These are phyloP conservation scores for Austrofundulus limnaeus DNA, from an alignment of 2,113 vertebrate genomes.

Conservation along the genomic window DNA sequence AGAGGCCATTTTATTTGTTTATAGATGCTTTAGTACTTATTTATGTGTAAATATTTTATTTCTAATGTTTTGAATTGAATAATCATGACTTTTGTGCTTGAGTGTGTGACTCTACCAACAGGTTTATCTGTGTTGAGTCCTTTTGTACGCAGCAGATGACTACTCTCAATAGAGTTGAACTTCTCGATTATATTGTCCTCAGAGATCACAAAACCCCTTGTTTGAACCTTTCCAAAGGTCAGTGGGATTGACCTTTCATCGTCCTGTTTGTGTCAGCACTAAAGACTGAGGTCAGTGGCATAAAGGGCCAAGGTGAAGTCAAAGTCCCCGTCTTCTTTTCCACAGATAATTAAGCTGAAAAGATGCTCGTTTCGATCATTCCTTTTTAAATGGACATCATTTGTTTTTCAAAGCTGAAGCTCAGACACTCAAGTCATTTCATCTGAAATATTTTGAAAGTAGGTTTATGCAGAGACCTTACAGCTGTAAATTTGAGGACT, in stretches of 20 bases:
- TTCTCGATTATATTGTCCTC: conserved; percentile 28
- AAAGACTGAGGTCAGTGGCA: conserved; percentile 53
- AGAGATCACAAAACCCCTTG: conserved; percentile 50
- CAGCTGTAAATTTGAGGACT: too few species aligned
- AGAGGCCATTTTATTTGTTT: too few species aligned
- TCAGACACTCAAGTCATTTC: conserved; percentile 6
- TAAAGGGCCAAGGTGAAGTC: conserved; percentile 44
- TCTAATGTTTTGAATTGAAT: too few species aligned
- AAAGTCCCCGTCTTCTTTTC: conserved; percentile 51
- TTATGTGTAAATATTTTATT: too few species aligned
- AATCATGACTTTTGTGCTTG: too few species aligned
- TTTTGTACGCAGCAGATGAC: background rate
- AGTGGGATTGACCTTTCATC: conserved; percentile 57
- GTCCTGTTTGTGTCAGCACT: conserved; percentile 61
- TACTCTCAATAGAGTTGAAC: conserved; percentile 22
- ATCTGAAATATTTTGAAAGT: background rate
- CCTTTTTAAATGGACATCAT: conserved; percentile 35
- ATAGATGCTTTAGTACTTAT: too few species aligned
- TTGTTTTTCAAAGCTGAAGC: conserved; percentile 11
- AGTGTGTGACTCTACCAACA: too few species aligned
- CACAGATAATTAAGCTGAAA: conserved; percentile 43
- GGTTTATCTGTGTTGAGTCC: too few species aligned
- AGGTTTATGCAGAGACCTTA: too few species aligned
- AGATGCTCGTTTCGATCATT: conserved; percentile 41
- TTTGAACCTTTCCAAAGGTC: conserved; percentile 40